Percentiles rank a stretch among this genome's conserved stretches.
These are phyloP conservation scores for Luffia ferchaultella DNA, from an alignment of 2,888 invertebrate species.

Conservation along the genomic window DNA sequence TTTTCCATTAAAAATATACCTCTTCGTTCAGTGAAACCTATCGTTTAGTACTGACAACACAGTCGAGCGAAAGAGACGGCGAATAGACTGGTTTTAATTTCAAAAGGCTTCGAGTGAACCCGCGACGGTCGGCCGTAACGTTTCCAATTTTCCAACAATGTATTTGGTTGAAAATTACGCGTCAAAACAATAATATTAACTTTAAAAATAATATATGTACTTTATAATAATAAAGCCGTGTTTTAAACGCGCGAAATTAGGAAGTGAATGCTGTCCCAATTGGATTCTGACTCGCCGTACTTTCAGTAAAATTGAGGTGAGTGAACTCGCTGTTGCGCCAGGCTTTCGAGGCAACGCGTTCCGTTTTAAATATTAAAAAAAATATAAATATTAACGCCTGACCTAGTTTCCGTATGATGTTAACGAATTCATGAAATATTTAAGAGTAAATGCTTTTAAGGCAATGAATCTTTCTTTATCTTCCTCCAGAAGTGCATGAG, in stretches of 20 bases:
- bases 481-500: no score
- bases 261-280: not conserved
- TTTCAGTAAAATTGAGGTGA: conserved; percentile 3
- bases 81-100: not conserved
- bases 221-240: no score
- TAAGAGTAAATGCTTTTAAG: no score
- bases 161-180: not conserved
- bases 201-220: no score
- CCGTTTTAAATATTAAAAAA: no score
- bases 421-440: no score
- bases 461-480: no score
- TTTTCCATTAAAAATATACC: not conserved
- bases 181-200: no score
- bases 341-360: not conserved
- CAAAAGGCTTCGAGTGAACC: not conserved
- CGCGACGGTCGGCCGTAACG: not conserved
- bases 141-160: not conserved
- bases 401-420: no score
- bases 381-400: no score
- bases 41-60: not conserved
- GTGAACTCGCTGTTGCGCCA: conserved; percentile 1
- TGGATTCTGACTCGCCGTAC: not conserved
- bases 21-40: not conserved
- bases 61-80: not conserved
- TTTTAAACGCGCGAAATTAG: not conserved